A percentile compares a stretch with the other conserved stretches of the same genome.
Evolutionary conservation across 2,888 invertebrate species (phyloP).

Genomic region (Linnaemya vulpina): DNA sequence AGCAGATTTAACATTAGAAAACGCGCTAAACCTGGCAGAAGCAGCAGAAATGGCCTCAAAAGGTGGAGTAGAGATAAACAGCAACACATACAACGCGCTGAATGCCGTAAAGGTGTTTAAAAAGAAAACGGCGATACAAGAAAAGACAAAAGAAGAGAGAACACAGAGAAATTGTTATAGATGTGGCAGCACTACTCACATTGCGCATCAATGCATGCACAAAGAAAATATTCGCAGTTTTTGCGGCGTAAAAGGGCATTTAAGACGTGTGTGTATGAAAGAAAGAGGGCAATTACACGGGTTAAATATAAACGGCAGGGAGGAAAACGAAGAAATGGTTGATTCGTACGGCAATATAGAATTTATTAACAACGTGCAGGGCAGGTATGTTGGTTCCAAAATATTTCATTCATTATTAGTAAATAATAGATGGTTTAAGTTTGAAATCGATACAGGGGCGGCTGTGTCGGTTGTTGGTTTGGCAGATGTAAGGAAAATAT

Average conservation of each 20-base stretch:
- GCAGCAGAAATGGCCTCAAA: too few species aligned
- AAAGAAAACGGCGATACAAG: background rate
- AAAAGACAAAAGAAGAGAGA: constrained; percentile 22
- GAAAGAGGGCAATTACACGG: constrained; percentile 41
- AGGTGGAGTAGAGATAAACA: background rate
- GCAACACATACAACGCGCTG: constrained; percentile 49
- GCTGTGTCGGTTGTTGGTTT: constrained; percentile 52
- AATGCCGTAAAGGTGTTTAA: constrained; percentile 13
- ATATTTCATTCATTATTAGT: constrained; percentile 42
- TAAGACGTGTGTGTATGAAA: constrained; percentile 52
- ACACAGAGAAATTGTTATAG: constrained; percentile 19
- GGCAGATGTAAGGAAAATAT: constrained; percentile 16
- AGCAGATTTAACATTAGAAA: background rate
- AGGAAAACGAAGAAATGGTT: background rate
- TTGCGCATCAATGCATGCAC: constrained; percentile 51
- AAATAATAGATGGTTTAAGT: constrained; percentile 44
- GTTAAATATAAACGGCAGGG: background rate
- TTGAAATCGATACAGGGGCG: constrained; percentile 60
- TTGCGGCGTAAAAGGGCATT: constrained; percentile 49
- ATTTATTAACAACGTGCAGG: background rate
- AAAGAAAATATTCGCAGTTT: constrained; percentile 57
- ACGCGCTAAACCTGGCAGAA: too few species aligned
- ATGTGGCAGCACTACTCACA: constrained; percentile 47
- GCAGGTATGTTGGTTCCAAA: constrained; percentile 45
- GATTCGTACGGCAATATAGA: constrained; percentile 25